Evolutionary conservation across 2,113 vertebrate genomes (phyloP).

Genomic region (Antechinus stuartii): DNA sequence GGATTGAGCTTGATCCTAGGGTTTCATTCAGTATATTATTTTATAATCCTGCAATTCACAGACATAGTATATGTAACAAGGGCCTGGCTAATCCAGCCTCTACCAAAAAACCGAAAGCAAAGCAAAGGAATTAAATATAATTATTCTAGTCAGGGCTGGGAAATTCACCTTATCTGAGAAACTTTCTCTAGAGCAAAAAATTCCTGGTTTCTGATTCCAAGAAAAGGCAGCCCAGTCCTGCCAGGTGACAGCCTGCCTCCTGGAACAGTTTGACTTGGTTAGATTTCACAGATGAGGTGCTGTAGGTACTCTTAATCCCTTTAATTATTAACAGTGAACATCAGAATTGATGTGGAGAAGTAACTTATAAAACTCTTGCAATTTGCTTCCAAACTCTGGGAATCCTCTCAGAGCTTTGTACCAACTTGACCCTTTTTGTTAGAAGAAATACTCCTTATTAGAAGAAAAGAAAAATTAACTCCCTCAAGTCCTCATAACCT

Average conservation of each 20-base stretch:
- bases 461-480: background rate
- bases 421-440: background rate
- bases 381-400: slow-evolving; percentile 2
- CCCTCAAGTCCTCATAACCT: no score
- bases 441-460: background rate
- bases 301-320: background rate
- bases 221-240: slow-evolving; percentile 20
- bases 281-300: slow-evolving; percentile 32
- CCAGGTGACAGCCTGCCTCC: background rate
- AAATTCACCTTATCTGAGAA: slow-evolving; percentile 26
- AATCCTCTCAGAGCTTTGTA: background rate
- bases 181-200: slow-evolving; percentile 32
- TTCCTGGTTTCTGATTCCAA: slow-evolving; percentile 28
- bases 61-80: background rate
- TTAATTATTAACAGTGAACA: slow-evolving; percentile 30
- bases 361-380: slow-evolving; percentile 31
- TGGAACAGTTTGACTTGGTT: slow-evolving; percentile 9
- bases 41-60: background rate
- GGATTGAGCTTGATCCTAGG: background rate
- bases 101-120: background rate
- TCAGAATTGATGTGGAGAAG: background rate
- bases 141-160: background rate
- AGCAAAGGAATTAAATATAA: slow-evolving; percentile 14
- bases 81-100: background rate
- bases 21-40: background rate